Conservation (phyloP, 2,113 vertebrate species). For the Pygoscelis antarcticus region DNA sequence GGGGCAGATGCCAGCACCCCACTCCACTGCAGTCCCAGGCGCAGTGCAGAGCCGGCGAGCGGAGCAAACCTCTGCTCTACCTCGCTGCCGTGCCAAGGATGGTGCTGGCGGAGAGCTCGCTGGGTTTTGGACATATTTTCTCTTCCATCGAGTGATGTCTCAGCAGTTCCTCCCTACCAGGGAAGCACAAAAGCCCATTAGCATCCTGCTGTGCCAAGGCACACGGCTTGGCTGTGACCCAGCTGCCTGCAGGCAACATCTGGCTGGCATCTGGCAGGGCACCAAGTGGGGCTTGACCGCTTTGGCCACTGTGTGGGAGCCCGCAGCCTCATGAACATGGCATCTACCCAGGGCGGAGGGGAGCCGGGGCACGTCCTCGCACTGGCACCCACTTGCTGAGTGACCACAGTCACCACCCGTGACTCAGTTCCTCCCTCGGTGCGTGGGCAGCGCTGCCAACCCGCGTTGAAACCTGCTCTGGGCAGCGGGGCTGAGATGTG, state of each 20-base stretch:
- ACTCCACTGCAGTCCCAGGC: background rate
- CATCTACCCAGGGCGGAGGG: background rate
- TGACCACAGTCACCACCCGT: accelerated
- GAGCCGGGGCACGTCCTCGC: accelerated
- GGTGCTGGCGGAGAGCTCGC: accelerated
- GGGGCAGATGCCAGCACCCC: accelerated
- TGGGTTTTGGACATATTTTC: background rate
- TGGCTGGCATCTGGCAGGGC: background rate
- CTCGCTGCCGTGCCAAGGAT: background rate
- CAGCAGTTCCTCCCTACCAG: background rate
- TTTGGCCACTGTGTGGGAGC: accelerated
- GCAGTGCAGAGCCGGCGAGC: accelerated
- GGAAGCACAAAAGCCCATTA: background rate
- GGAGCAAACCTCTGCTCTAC: background rate
- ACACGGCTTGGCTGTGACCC: background rate
- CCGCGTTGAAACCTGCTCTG: background rate
- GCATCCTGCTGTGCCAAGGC: background rate
- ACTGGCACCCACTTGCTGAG: background rate
- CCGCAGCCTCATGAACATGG: accelerated
- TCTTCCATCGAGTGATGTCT: background rate
- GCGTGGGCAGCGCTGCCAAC: accelerated
- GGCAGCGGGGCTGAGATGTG: background rate
- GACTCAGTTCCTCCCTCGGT: background rate
- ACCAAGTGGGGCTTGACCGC: background rate
- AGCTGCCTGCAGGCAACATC: background rate